Evolutionary conservation across 2,113 vertebrate species (phyloP), one percentile per base, ranked within the genome.

Genomic region (Trachemys scripta): DNA sequence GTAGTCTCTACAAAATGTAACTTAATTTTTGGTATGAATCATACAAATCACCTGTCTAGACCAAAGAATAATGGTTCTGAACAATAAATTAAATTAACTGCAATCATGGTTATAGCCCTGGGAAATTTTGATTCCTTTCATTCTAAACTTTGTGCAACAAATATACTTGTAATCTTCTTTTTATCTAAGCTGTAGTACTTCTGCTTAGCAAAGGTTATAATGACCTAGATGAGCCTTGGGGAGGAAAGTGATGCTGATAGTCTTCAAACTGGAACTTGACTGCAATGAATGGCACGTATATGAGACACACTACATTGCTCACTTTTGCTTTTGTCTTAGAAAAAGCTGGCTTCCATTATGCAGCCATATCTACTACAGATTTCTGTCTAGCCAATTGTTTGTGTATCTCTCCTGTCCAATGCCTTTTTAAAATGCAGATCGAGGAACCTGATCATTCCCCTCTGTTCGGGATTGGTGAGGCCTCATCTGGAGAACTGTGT

Each of bases 191-290:
- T 96, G 27, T 45, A 92, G 81, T 1, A 35, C 95, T 47, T 47
- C 75, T 78, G 42, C 75, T 97, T 95, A 94, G 50, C 87, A 95
- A 93, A 96, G 96, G 97, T 97, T 93, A 89, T 17, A 42, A 82
- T 97, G 97, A 97, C 96, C 96, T 96, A 96, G 84, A 90, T 79
- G 95, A 96, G 84, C 50, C 81, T 91, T 76, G 78, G 93, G 19
- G 93, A 94, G 79, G 89, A 90, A 97, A 96, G 85, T 91, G 83
- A 87, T 94, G 38, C 59, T 76, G 79, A 94, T 65, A 79, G 90
- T 95, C 45, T 96, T 97, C 89, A 90, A 97, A 96, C 80, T 38
- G 57, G 65, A 93, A 29, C 93, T 95, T 87, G 69, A 69, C 49
- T 82, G 3, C 80, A 84, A 92, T 94, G 90, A 75, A 90, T 84